phyloP scores from a whole-genome alignment of 2,113 vertebrate species.

The Oceanites oceanicus region DNA sequence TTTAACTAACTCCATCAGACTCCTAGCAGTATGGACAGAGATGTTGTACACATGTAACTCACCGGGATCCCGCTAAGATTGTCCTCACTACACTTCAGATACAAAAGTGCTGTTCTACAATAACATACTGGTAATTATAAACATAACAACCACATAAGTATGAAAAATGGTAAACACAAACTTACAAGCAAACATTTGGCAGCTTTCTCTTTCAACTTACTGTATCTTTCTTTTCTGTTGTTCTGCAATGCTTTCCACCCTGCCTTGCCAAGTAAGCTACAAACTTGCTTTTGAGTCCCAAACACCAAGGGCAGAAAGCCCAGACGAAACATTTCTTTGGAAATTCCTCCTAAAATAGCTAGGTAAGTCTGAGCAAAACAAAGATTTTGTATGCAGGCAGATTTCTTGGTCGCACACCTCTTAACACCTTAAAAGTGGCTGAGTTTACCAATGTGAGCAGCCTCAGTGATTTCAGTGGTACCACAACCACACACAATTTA shows the following conservation, averaged over 20 bases:
- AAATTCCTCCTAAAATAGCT: neutral
- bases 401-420: neutral
- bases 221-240: neutral
- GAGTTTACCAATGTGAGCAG: neutral
- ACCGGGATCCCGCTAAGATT: rapidly evolving
- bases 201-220: neutral
- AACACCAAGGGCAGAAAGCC: neutral
- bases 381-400: neutral
- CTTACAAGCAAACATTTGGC: neutral
- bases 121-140: neutral
- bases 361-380: neutral
- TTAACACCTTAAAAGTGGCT: neutral
- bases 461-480: neutral
- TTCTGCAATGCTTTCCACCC: slow-evolving; percentile 29
- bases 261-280: slow-evolving; percentile 59
- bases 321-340: neutral
- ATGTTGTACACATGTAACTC: neutral
- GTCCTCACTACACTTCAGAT: neutral
- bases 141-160: neutral
- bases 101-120: neutral
- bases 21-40: neutral
- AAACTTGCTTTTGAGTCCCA: neutral
- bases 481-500: neutral
- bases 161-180: neutral
- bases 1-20: neutral